Evolutionary conservation across 2,888 invertebrate species (phyloP).

Genomic region (Neoaliturus tenellus): DNA sequence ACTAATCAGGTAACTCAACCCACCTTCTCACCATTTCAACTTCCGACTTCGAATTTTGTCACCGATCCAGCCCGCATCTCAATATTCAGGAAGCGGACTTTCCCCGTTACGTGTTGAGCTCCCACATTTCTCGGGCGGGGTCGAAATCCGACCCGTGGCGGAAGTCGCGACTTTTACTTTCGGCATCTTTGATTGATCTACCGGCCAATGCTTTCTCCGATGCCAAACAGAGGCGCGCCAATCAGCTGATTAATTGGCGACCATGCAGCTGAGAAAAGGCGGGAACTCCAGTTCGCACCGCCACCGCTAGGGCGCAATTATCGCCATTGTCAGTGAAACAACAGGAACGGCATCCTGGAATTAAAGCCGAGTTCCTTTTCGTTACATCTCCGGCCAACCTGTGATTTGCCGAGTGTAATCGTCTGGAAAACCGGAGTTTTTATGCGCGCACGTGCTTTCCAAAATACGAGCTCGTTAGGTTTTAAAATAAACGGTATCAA

Average conservation of each 20-base stretch:
- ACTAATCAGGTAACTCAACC: too few species aligned
- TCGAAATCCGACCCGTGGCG: neutral
- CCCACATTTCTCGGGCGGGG: conserved; percentile 6
- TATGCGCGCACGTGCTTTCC: too few species aligned
- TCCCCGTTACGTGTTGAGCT: conserved; percentile 10
- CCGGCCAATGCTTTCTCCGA: conserved; percentile 40
- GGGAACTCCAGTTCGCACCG: neutral
- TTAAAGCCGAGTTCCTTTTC: neutral
- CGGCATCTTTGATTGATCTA: conserved; percentile 50
- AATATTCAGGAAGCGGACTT: neutral
- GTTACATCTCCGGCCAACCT: neutral
- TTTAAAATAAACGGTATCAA: too few species aligned
- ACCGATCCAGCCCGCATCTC: neutral
- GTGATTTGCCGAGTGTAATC: too few species aligned
- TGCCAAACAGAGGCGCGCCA: neutral
- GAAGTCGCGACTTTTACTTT: conserved; percentile 45
- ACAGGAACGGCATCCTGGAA: conserved; percentile 33
- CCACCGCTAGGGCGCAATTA: neutral
- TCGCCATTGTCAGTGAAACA: conserved; percentile 21
- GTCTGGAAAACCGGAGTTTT: too few species aligned
- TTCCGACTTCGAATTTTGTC: conserved; percentile 9
- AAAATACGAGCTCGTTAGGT: too few species aligned
- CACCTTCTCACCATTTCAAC: too few species aligned
- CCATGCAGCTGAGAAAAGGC: neutral
- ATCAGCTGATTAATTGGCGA: neutral